Conservation (phyloP, 2,888 invertebrate genomes). For the Actias luna region DNA sequence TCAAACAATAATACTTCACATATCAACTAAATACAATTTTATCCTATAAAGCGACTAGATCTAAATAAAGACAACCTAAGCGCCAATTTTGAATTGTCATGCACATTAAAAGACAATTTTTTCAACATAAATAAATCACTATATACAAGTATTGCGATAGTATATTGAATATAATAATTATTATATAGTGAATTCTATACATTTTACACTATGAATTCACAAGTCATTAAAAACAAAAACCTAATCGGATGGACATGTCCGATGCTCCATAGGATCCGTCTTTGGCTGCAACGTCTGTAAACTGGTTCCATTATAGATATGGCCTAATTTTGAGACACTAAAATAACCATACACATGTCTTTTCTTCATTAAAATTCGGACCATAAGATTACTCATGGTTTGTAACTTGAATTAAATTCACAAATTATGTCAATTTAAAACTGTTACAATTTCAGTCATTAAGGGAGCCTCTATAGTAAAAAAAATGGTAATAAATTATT, state of each 20-base stretch:
- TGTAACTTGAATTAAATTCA: not conserved
- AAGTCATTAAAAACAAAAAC: not conserved
- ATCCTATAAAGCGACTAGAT: slow-evolving; percentile 75
- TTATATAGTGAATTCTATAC: slow-evolving; percentile 15
- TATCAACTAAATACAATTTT: slow-evolving; percentile 35
- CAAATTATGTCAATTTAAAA: not conserved
- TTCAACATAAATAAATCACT: slow-evolving; percentile 45
- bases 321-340: not conserved
- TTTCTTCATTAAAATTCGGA: not conserved
- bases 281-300: slow-evolving; percentile 5
- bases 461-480: not conserved
- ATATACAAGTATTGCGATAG: slow-evolving; percentile 49
- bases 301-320: not conserved
- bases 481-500: not conserved
- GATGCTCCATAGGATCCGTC: not conserved
- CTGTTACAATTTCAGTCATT: not conserved
- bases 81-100: slow-evolving; percentile 64
- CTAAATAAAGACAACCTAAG: slow-evolving; percentile 68
- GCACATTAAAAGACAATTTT: slow-evolving; percentile 53
- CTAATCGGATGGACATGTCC: not conserved
- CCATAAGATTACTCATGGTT: not conserved
- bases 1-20: slow-evolving; percentile 34
- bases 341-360: not conserved
- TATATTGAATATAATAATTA: slow-evolving; percentile 19
- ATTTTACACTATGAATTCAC: not conserved